These are phyloP conservation scores for Dexiosoma caninum DNA, from an alignment of 2,888 invertebrate species.

Conservation along the genomic window DNA sequence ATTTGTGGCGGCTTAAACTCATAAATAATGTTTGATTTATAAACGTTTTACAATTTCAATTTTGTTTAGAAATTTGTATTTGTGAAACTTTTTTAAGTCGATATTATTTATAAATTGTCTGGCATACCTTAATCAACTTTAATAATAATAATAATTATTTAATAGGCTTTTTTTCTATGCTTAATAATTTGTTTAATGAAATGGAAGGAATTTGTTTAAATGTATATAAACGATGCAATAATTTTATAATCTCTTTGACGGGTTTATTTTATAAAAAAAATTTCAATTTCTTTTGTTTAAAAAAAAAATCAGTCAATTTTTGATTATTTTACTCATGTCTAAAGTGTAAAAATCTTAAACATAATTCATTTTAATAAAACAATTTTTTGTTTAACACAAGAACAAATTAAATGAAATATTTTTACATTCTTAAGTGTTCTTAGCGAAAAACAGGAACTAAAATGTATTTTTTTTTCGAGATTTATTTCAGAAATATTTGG, in stretches of 20 bases:
- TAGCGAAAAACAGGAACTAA: constrained; percentile 54
- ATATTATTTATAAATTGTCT: too few species aligned
- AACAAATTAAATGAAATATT: constrained; percentile 13
- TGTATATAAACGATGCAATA: constrained; percentile 56
- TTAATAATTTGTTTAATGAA: constrained; percentile 40
- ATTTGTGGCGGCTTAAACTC: too few species aligned
- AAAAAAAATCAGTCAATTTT: constrained; percentile 74
- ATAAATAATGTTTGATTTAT: not conserved
- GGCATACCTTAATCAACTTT: too few species aligned
- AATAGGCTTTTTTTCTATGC: not conserved
- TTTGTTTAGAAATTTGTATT: too few species aligned
- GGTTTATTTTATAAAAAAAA: constrained; percentile 6
- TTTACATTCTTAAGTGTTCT: constrained; percentile 12
- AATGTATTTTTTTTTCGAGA: constrained; percentile 16
- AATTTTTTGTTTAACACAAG: constrained; percentile 67
- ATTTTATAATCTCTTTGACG: not conserved
- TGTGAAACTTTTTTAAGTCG: too few species aligned
- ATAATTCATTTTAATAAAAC: not conserved
- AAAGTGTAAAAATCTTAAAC: constrained; percentile 43
- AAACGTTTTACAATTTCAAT: too few species aligned
- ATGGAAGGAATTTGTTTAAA: constrained; percentile 65
- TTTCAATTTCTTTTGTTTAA: constrained; percentile 50
- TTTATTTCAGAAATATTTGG: constrained; percentile 48
- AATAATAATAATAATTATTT: too few species aligned
- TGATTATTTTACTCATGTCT: constrained; percentile 59